Base-by-base conservation (phyloP, 2,888 invertebrate species). In the Catocala sponsa region DNA sequence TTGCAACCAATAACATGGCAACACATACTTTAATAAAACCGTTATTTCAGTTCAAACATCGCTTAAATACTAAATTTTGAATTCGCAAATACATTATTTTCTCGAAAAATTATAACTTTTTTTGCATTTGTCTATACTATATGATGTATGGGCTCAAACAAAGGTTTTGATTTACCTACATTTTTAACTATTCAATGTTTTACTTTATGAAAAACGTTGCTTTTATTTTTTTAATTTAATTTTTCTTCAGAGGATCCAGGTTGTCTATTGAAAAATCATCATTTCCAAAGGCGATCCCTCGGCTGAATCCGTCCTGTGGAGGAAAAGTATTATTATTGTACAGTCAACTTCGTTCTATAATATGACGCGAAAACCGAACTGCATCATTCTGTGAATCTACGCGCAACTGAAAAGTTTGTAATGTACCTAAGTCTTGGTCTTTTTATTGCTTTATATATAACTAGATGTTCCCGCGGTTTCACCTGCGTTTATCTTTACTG, bases 191-290 rank as follows among this genome's bases (percentile, higher is more conserved):
- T 66, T 79, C 73, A 73, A 76, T 77, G 47, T 80, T 74, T 77
- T 63, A 68, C 65, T 77, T 70, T 59, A 74, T 68, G 58, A 70
- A 70, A 73, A 76, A 65, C 60, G 61, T 56, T 70, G 58, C 71
- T 58, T 59, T 64, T 32, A 32, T 5, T 9, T n/a, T 15, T 84
- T 11, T n/a, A n/a, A 15, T 55, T 95, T 90, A 96, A 90, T 96
- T 96, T 87, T 98, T 98, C 90, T 97, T 96, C 81, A 99, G 94
- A 65, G 99, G 99, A 95, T 99, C 99, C 89, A 99, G 95, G 91
- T 98, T 98, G 88, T 98, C 98, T 91, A 99, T 94, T 77, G 98
- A 98, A 94, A 99, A 99, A 94, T 99, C 98, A 90, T 98, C 98
- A 86, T 98, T 97, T 82, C 98, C 98, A 92, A 98, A 97, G 71